A percentile compares a stretch with the other conserved stretches of the same genome.
Conservation (phyloP, 2,888 invertebrate genomes). For the Papilio protenor region DNA sequence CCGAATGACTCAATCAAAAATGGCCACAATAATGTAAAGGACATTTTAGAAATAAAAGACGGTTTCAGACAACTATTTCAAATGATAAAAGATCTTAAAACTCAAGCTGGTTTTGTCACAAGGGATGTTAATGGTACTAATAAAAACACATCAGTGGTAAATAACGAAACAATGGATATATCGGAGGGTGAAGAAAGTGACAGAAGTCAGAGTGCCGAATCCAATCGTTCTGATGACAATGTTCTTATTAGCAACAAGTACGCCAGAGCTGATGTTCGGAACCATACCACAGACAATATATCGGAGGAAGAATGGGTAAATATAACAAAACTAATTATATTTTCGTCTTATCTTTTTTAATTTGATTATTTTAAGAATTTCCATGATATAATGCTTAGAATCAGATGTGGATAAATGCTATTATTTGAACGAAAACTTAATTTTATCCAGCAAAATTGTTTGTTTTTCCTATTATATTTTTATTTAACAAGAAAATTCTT, state of each 20-base stretch:
- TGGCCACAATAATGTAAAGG: constrained; percentile 51
- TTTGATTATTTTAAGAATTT: no score
- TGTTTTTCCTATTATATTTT: no score
- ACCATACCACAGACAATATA: neutral
- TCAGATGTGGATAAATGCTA: no score
- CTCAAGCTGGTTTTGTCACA: constrained; percentile 44
- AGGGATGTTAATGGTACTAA: constrained; percentile 46
- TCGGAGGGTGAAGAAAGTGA: constrained; percentile 46
- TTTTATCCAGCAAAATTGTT: no score
- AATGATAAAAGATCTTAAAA: constrained; percentile 59
- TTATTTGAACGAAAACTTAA: no score
- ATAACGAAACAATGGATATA: constrained; percentile 45
- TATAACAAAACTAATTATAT: neutral
- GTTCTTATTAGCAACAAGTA: constrained; percentile 57
- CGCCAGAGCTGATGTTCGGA: constrained; percentile 44
- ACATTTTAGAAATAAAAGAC: constrained; percentile 58
- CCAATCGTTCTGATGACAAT: constrained; percentile 54
- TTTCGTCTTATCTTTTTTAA: neutral
- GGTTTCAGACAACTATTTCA: constrained; percentile 59
- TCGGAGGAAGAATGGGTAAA: constrained; percentile 53
- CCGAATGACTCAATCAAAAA: constrained; percentile 45
- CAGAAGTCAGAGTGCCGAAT: constrained; percentile 52
- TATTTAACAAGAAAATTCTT: no score
- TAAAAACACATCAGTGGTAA: constrained; percentile 55
- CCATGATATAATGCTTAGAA: no score